Base-by-base conservation (phyloP, 2,797 vertebrate genomes). In the Diplodus sargus region DNA sequence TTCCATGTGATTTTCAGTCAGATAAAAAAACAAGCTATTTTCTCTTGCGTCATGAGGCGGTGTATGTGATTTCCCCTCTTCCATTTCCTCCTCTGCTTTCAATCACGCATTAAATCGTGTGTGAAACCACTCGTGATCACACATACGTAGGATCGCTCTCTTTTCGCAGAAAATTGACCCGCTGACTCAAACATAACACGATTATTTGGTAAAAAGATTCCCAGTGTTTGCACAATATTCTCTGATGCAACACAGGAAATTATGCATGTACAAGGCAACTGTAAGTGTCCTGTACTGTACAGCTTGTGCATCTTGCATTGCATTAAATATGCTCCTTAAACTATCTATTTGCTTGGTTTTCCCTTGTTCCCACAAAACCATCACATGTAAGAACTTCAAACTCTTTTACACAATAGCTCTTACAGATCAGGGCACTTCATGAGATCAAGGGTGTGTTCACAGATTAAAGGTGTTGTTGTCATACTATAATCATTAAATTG, bases 91-190 rank as follows among this genome's bases (percentile, higher is more conserved):
- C 25, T 59, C 20, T 49, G 49, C 52, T 51, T 69, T 66, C 16
- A 75, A 58, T 67, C 39, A 60, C 51, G 74, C 54, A 47, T 56
- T 3, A 80, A 84, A 85, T 82, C 69, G 23, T 59, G 52, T 59
- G 5, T 77, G 66, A 73, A 65, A 79, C 60, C 20, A 0, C 7
- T 12, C 39, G 68, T 73, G 86, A 81, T 86, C 86, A 84, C 82
- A 87, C 76, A 14, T 81, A 57, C 16, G 10, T 39, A 23, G 17
- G 49, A 20, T 6, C 3, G 3, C 23, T 48, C 30, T 68, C 17
- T 30, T 76, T 12, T 45, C 30, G 49, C 67, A 8, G 4, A 82
- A 25, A 53, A 45, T 62, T 43, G 65, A 45, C 66, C 49, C 11
- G 42, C 25, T 16, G 49, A 70, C 45, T 68, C 20, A 52, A 72